Conservation (phyloP, 2,888 invertebrate genomes). For the Tiphia femorata region DNA sequence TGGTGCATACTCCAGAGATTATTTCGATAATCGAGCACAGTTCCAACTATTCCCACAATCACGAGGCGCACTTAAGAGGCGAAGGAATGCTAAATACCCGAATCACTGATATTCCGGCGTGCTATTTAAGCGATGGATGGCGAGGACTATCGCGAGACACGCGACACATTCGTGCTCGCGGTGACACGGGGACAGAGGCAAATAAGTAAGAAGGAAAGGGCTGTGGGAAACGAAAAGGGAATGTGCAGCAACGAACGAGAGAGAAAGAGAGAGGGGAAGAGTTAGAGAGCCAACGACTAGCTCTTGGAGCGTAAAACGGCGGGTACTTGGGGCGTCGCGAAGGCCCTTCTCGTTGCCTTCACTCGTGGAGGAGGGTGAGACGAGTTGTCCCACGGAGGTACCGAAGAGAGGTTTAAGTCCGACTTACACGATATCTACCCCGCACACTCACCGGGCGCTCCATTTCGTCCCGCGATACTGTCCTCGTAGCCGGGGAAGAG, state of each 20-base stretch:
- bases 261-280: background rate
- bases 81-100: too few relatives aligned
- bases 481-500: conserved; percentile 35
- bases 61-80: too few relatives aligned
- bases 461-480: conserved; percentile 55
- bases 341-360: conserved; percentile 9
- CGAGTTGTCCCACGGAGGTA: conserved; percentile 31
- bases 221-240: background rate
- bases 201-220: background rate
- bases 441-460: conserved; percentile 60
- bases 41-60: too few relatives aligned
- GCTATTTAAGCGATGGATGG: too few relatives aligned
- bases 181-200: too few relatives aligned
- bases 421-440: conserved; percentile 68
- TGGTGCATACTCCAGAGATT: too few relatives aligned
- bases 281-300: background rate
- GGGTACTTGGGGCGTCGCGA: conserved; percentile 1
- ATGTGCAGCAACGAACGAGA: background rate
- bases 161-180: too few relatives aligned
- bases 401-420: conserved; percentile 59
- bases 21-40: too few relatives aligned
- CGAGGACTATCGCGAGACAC: too few relatives aligned
- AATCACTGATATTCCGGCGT: too few relatives aligned
- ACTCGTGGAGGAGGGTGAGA: conserved; percentile 6
- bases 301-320: conserved; percentile 11